Evolutionary conservation across 2,797 vertebrate genomes (phyloP).

Genomic region (Furcifer pardalis): DNA sequence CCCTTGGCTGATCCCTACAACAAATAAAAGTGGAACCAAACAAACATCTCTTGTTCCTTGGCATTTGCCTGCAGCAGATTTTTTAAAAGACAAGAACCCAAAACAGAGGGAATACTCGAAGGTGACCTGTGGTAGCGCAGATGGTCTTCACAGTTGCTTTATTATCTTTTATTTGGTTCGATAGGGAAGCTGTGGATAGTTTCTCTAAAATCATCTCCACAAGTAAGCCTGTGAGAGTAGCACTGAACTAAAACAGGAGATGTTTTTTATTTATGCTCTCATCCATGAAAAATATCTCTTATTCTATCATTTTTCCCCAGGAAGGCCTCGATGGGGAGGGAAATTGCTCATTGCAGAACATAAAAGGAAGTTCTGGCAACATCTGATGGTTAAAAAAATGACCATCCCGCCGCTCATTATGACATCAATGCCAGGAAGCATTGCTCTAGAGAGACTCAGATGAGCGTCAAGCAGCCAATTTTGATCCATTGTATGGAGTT

Average conservation of each 20-base stretch:
- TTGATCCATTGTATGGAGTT: not conserved
- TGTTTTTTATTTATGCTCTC: not conserved
- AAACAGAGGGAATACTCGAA: not conserved
- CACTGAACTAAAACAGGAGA: not conserved
- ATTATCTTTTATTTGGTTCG: not conserved
- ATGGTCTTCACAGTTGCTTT: not conserved
- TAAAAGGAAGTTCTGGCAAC: not conserved
- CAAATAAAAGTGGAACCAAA: slow-evolving; percentile 16
- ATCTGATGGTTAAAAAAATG: not conserved
- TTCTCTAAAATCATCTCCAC: not conserved
- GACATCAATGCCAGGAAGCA: not conserved
- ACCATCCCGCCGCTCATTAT: too few relatives aligned
- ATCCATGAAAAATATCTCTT: not conserved
- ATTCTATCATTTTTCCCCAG: not conserved
- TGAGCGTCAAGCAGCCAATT: not conserved
- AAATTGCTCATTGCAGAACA: not conserved
- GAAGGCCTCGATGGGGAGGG: not conserved
- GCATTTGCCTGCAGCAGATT: not conserved
- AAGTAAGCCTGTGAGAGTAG: not conserved
- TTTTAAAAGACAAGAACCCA: not conserved
- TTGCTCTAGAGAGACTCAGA: not conserved
- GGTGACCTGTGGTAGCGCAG: not conserved
- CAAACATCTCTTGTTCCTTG: not conserved
- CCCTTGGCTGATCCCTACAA: not conserved
- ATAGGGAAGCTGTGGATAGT: not conserved